A percentile compares a stretch with the other conserved stretches of the same genome.
These are phyloP conservation scores for Blastomussa wellsi DNA, from an alignment of 92 coral and sea anemone species.

Conservation along the genomic window DNA sequence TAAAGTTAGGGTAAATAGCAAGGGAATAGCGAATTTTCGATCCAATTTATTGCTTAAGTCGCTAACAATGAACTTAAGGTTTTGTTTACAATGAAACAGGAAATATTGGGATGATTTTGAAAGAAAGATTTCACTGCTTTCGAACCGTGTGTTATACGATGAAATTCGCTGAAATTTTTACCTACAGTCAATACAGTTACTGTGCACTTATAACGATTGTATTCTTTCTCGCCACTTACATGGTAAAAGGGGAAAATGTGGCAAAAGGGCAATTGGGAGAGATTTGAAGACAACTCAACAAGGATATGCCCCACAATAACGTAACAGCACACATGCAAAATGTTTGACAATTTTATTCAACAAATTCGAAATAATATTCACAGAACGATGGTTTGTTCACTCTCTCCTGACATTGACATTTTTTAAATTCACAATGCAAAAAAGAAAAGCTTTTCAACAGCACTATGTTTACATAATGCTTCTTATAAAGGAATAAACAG, in stretches of 20 bases:
- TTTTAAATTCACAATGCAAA: neutral
- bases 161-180: neutral
- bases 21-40: neutral
- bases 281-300: neutral
- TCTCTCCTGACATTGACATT: neutral
- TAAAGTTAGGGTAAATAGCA: neutral
- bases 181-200: neutral
- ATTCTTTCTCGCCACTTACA: neutral
- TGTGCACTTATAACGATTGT: neutral
- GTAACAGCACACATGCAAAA: neutral
- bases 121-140: neutral
- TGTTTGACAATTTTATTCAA: conserved; percentile 1
- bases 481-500: neutral
- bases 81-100: neutral
- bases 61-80: neutral
- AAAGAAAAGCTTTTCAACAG: neutral
- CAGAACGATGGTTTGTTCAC: neutral
- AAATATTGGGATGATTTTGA: neutral
- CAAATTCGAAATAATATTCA: conserved; percentile 1
- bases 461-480: neutral
- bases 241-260: neutral
- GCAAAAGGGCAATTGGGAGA: neutral
- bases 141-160: neutral
- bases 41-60: neutral
- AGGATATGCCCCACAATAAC: neutral